Evolutionary conservation across 2,797 vertebrate species (phyloP), one percentile per base, ranked within the genome.

Genomic region (Bradypodion pumilum): DNA sequence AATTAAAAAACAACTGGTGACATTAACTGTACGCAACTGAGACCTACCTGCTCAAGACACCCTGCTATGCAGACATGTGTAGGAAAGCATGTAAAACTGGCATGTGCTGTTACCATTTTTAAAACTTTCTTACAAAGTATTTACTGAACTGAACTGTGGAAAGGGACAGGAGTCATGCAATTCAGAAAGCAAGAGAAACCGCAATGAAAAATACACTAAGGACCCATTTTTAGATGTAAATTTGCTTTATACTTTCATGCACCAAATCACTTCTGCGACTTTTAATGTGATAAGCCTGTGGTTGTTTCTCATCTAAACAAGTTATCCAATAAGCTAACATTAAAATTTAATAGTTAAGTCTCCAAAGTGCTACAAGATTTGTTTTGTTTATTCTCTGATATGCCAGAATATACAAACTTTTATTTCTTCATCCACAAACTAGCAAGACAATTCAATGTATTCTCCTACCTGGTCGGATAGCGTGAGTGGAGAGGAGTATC

Each of bases 401-500:
- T n/a, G n/a, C n/a, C n/a, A n/a, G n/a, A n/a, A n/a, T n/a, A 40
- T 29, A 72, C 44, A 59, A 27, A 5, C 7, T 49, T 37, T 56
- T 66, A 32, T 13, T 56, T 4, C 8, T 66, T 37, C 23, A 2
- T 19, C 46, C 29, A 68, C 19, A 35, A 59, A 42, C 7, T 7
- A 65, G 44, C 2, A 29, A 73, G 21, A 78, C 40, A 35, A 76
- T 19, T 84, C 44, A 86, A 85, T 62, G 6, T 42, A 86, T 82
- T 29, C 23, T 62, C 89, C 96, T 94, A 99, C 99, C 98, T 99
- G 99, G 91, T 99, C 98, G 0, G 99, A 99, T 1, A 99, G 95
- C 0, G 99, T 99, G 92, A 98, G 98, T 0, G 99, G 97, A 80
- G 99, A 99, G 25, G 99, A 99, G 89, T 99, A 99, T 49, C 99